Conservation (phyloP, 1,140 invertebrate genomes). For the Ostrea denselamellosa region DNA sequence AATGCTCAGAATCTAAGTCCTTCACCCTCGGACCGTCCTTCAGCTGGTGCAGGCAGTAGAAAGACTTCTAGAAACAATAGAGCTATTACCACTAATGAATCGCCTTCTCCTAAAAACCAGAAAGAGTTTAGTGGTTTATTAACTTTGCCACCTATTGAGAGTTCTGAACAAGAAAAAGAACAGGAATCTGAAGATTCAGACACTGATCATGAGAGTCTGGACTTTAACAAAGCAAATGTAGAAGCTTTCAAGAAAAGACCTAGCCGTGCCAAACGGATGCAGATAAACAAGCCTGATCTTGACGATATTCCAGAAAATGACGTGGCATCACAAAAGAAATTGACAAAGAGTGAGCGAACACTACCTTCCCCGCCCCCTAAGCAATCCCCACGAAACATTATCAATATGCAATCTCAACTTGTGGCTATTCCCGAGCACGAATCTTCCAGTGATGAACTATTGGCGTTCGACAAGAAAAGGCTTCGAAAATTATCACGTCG, state of each 20-base stretch:
- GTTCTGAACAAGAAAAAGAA: slow-evolving; percentile 1
- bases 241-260: slow-evolving; percentile 55
- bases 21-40: slow-evolving; percentile 21
- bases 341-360: slow-evolving; percentile 40
- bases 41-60: slow-evolving; percentile 22
- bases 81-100: not conserved
- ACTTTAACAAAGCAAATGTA: slow-evolving; percentile 43
- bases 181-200: slow-evolving; percentile 9
- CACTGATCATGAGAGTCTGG: not conserved
- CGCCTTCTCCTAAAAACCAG: not conserved
- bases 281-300: slow-evolving; percentile 52
- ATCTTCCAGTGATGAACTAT: not conserved
- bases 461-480: slow-evolving; percentile 39
- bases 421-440: slow-evolving; percentile 48
- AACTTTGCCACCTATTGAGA: slow-evolving; percentile 40
- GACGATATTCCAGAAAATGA: slow-evolving; percentile 60
- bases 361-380: slow-evolving; percentile 50
- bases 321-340: slow-evolving; percentile 19
- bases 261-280: slow-evolving; percentile 61
- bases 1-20: slow-evolving; percentile 41
- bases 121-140: not conserved
- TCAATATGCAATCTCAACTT: slow-evolving; percentile 45
- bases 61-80: slow-evolving; percentile 17
- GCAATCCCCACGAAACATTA: slow-evolving; percentile 52
- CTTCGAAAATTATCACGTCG: not conserved